Conservation (phyloP, 2,113 vertebrate species). For the Nycticryphes semicollaris region DNA sequence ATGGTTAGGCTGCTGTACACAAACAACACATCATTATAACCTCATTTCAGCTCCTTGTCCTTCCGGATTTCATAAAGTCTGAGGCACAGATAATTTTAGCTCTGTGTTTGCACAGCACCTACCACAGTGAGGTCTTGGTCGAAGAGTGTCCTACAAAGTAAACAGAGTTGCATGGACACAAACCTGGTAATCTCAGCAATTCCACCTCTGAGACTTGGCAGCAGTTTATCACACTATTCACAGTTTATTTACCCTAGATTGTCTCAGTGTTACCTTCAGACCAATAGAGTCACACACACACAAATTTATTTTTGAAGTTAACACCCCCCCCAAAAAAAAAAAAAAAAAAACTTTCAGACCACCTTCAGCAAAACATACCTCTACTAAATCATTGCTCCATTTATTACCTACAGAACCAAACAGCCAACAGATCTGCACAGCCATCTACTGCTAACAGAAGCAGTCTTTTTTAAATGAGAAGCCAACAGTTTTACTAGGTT, state of each 20-base stretch:
- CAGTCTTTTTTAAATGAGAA: not conserved
- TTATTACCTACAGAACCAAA: not conserved
- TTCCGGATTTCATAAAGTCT: not conserved
- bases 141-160: constrained; percentile 8
- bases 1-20: not conserved
- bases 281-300: not conserved
- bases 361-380: not conserved
- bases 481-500: not conserved
- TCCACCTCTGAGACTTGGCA: not conserved
- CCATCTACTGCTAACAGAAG: not conserved
- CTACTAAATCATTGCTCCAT: not conserved
- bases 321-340: too few species aligned
- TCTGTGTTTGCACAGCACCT: not conserved
- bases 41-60: not conserved
- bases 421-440: not conserved
- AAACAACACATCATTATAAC: not conserved
- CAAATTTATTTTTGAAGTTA: not conserved
- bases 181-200: not conserved
- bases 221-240: not conserved
- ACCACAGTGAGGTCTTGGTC: not conserved
- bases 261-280: not conserved
- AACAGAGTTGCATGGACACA: not conserved
- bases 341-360: not conserved
- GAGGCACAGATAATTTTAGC: not conserved
- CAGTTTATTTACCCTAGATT: not conserved